These are phyloP conservation scores for Lampris megalopsis DNA, from an alignment of 2,113 vertebrate species.

Conservation along the genomic window DNA sequence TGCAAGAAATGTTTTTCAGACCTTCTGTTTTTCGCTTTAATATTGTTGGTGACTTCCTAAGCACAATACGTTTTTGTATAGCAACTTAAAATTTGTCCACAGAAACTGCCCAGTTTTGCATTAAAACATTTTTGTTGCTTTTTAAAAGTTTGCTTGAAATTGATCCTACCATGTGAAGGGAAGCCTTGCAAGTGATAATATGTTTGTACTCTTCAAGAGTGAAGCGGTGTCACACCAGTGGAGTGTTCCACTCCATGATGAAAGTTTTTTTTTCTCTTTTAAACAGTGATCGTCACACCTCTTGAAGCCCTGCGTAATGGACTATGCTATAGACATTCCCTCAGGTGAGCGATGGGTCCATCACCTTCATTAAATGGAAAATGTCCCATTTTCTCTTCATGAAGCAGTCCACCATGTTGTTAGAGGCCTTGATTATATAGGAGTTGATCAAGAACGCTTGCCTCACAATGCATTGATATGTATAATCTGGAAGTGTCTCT, in stretches of 20 bases:
- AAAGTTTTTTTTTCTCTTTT: conserved; percentile 5
- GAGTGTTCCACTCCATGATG: conserved; percentile 7
- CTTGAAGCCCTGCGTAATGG: conserved; percentile 61
- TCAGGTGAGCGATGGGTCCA: conserved; percentile 65
- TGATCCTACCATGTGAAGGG: no score
- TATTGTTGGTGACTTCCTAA: no score
- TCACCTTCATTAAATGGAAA: background rate
- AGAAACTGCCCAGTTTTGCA: no score
- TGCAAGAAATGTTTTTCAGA: no score
- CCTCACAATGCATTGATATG: no score
- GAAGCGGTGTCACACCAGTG: conserved; percentile 25
- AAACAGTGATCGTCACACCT: conserved; percentile 4
- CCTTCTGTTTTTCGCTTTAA: no score
- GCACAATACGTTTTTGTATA: no score
- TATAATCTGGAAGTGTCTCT: background rate
- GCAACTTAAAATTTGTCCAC: no score
- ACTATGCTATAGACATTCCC: conserved; percentile 72
- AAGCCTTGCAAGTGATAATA: no score
- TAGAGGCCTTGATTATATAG: background rate
- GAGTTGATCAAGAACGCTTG: background rate
- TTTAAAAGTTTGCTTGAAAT: no score
- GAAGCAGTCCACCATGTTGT: no score
- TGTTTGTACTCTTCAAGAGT: background rate
- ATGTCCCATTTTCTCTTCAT: background rate
- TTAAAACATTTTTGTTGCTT: no score